Conservation (phyloP, 2,797 vertebrate genomes). For the Hipposideros larvatus region DNA sequence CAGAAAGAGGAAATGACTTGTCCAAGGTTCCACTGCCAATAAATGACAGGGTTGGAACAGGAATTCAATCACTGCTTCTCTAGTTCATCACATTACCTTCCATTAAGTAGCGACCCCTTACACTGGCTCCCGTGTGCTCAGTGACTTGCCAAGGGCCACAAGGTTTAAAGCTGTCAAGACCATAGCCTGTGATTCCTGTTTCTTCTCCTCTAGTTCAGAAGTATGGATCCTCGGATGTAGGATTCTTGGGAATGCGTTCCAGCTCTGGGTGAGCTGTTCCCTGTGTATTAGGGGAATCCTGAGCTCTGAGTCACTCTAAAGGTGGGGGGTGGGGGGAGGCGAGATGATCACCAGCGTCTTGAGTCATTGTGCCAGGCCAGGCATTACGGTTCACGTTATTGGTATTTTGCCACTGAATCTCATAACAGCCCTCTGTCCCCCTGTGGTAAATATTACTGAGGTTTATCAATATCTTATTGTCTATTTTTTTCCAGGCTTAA, state of each 20-base stretch:
- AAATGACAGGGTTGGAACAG: not conserved
- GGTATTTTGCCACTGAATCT: not conserved
- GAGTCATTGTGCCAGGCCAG: not conserved
- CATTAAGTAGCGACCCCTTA: not conserved
- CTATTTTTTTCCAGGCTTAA: not conserved
- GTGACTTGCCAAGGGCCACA: not conserved
- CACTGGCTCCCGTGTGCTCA: rapidly evolving
- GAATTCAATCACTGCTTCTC: not conserved
- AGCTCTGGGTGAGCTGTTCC: not conserved
- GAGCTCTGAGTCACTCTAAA: not conserved
- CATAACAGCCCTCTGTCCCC: not conserved
- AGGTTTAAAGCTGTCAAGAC: not conserved
- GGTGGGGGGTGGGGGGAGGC: no score
- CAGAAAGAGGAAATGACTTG: not conserved
- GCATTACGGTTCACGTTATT: not conserved
- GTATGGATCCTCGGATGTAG: not conserved
- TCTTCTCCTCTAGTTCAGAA: not conserved
- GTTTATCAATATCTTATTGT: not conserved
- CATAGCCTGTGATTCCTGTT: not conserved
- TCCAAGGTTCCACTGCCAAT: not conserved
- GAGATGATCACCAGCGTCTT: not conserved
- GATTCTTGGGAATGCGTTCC: not conserved
- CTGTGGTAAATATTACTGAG: not conserved
- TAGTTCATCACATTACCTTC: not conserved
- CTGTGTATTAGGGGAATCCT: not conserved